Evolutionary conservation across 2,113 vertebrate species (phyloP).

Genomic region (Phaethornis superciliosus): DNA sequence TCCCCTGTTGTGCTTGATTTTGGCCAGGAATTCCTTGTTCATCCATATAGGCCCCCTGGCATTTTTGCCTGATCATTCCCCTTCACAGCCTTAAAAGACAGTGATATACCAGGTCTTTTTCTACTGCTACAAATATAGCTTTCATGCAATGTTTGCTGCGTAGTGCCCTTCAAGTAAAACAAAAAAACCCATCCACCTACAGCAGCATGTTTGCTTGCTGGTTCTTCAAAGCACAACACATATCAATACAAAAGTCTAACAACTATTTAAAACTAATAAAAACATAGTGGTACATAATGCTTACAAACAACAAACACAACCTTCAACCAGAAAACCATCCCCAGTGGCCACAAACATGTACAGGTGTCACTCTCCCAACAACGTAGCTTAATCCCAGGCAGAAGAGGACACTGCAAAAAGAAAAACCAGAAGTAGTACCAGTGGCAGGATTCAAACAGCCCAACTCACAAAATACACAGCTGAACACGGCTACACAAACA

Average conservation of each 20-base stretch:
- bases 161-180: background rate
- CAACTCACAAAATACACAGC: background rate
- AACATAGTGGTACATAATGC: background rate
- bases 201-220: background rate
- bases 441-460: background rate
- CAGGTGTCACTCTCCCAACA: background rate
- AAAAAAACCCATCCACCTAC: background rate
- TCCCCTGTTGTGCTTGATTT: too few relatives aligned
- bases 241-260: background rate
- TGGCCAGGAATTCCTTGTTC: too few relatives aligned
- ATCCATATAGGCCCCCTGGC: too few relatives aligned
- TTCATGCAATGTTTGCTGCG: background rate
- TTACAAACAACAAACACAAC: background rate
- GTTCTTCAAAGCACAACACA: background rate
- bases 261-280: background rate
- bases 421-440: background rate
- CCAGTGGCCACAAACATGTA: background rate
- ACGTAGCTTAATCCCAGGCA: background rate
- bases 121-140: background rate
- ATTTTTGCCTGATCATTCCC: background rate
- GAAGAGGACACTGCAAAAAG: background rate
- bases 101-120: background rate
- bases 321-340: background rate
- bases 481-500: fast-evolving
- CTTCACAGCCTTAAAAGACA: background rate